Evolutionary conservation across 2,888 invertebrate genomes (phyloP), one percentile per base, ranked within the genome.

Genomic region (Ceraclea dissimilis): DNA sequence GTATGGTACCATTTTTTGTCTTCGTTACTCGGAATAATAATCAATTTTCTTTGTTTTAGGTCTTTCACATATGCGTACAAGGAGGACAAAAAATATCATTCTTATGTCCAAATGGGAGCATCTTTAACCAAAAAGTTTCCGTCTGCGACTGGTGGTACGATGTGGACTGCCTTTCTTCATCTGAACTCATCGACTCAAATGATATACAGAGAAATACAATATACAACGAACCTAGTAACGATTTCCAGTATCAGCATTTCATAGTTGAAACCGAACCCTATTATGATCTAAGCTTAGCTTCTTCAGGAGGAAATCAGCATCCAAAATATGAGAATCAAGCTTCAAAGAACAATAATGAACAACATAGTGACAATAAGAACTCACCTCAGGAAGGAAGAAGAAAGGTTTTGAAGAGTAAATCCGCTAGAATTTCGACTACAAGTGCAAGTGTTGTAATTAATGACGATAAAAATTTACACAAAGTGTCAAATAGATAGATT

Each of bases 101-200:
- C 65, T 67, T 79, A 1, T 80, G 80, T 63, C 79, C 80, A 16
- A 71, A 74, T 58, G 79, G 79, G 49, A 79, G 78, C 51, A 68
- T 79, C 50, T 80, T 80, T 68, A 79, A 79, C 64, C 79, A 79
- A 63, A 71, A 71, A 59, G 72, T 76, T 59, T 74, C 74, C 61
- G 76, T 76, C 20, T 80, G 79, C 62, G 79, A 79, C 63, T 79
- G 79, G 79, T 79, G 79, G 78, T 78, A 74, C 65, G 77, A 77
- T 59, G 73, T 77, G 46, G 71, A 75, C 57, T 79, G 80, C 63
- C 68, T 69, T 21, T 62, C 65, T 19, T 65, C 66, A 10, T 60
- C 63, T 6, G 59, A 60, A 33, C 31, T 47, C 13, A 26, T 50
- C 8, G 57, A 60, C 16, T 21, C 39, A 10, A 60, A 59, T 48